Evolutionary conservation across 2,797 vertebrate species (phyloP), one percentile per base, ranked within the genome.

Genomic region (Diglossa cyanea): DNA sequence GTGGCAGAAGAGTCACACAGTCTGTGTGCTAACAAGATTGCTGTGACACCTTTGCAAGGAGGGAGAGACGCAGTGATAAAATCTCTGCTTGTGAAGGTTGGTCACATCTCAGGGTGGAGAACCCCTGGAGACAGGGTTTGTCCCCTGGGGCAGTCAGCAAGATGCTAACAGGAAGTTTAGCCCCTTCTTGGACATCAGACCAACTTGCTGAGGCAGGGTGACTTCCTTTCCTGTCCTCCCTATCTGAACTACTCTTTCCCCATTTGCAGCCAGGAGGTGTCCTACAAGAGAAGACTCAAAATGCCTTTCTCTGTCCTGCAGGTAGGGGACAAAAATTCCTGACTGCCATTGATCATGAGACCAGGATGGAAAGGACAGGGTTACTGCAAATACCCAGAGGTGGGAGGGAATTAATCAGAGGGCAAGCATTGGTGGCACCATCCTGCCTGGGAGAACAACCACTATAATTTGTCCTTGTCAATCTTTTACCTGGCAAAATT

Each of bases 41-140:
- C 79, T 4, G 88, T 95, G 80, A 91, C 96, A 31, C 97, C 97
- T 40, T 11, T 35, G 35, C 94, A 35, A 54, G 97, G 96, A 72
- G 23, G 2, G 23, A 94, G 55, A 21, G 97, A 98, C 39, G 50
- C 80, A 3, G 80, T 97, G 67, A 90, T 96, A 76, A 97, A 96
- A 86, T 17, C 95, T 47, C 90, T 98, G 39, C 91, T 97, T 37
- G 96, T 97, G 84, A 98, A 97, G 96, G 96, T 98, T 53, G 93
- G 95, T 86, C 65, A 28, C 19, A 47, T 33, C 23, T 66, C 42
- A 45, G 48, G 28, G 26, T 45, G 30, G 19, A 87, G 71, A 80
- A 60, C 16, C 37, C 7, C 19, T 61, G 25, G 20, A 5, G 11
- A 39, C n/a, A 57, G 18, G 2, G 13, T 15, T 83, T 10, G 3